Evolutionary conservation across 2,113 vertebrate species (phyloP), one percentile per base, ranked within the genome.

Genomic region (Axis porcinus): DNA sequence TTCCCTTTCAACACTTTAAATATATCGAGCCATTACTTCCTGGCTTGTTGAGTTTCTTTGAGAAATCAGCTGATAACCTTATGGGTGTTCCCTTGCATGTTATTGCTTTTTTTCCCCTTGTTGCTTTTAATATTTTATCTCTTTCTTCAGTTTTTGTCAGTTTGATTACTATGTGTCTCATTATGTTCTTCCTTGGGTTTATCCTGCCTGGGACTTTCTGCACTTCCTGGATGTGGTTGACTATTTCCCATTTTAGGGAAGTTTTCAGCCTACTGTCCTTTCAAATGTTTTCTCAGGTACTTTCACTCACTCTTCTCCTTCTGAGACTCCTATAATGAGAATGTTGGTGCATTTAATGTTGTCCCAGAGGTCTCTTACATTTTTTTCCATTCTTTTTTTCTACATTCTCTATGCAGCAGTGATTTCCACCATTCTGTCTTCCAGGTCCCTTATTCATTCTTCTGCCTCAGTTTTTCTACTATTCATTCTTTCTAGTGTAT

Each of bases 1-100:
- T 40, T 70, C n/a, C 19, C 36, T 40, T 74, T 74, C 21, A 74
- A 25, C 67, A 40, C 36, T 74, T 40, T 74, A 74, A 74, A 40
- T 25, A 74, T 40, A 40, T 40, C 21, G 0, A 13, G 21, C 19
- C 67, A 40, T 40, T 74, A 21, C 10, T 21, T 25, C 40, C 67
- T 74, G 67, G 19, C 36, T 30, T 74, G 36, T 6, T 16, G 36
- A 74, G 21, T 74, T 40, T 74, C 36, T 74, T 30, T 74, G 67
- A 74, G 27, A 74, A 40, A 36, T 74, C 21, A 40, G 5, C 67
- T 13, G 19, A 40, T 74, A 74, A 40, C 21, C 10, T 40, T 25
- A 40, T 3, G 5, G n/a, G 27, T 15, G 13, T 74, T 25, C 67
- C 21, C 67, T 40, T 74, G 36, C 13, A 40, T 74, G 19, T 40